Evolutionary conservation across 2,113 vertebrate genomes (phyloP).

Genomic region (Corvus hawaiiensis): DNA sequence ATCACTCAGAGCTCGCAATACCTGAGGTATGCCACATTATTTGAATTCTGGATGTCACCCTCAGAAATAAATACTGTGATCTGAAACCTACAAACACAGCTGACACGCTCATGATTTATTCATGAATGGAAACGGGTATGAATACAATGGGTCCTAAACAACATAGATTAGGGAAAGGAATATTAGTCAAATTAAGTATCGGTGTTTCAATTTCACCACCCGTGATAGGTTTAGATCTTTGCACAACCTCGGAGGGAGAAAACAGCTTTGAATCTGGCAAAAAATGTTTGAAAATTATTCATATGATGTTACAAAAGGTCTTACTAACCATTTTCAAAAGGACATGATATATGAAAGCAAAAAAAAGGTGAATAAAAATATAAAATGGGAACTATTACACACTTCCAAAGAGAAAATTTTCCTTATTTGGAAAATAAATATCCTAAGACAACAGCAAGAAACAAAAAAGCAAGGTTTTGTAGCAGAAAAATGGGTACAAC

Average conservation of each 20-base stretch:
- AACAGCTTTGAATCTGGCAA: background rate
- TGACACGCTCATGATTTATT: background rate
- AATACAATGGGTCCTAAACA: background rate
- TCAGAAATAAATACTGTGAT: background rate
- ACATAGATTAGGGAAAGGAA: background rate
- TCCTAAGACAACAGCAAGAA: background rate
- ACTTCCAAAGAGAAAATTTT: background rate
- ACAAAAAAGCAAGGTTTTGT: background rate
- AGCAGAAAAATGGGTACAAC: background rate
- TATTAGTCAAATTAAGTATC: background rate
- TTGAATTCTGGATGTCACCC: background rate
- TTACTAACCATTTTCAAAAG: background rate
- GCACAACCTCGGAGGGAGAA: background rate
- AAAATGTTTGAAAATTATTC: background rate
- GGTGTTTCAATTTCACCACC: background rate
- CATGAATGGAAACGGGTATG: background rate
- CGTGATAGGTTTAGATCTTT: slow-evolving; percentile 6
- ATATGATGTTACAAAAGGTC: background rate
- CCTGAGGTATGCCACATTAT: background rate
- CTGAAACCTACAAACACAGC: background rate
- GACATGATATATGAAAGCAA: background rate
- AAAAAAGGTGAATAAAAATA: background rate
- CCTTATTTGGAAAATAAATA: background rate
- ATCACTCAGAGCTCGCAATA: background rate
- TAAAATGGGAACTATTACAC: background rate